A percentile compares a stretch with the other conserved stretches of the same genome.
phyloP scores from a whole-genome alignment of 2,113 vertebrate genomes.

The Conger conger region DNA sequence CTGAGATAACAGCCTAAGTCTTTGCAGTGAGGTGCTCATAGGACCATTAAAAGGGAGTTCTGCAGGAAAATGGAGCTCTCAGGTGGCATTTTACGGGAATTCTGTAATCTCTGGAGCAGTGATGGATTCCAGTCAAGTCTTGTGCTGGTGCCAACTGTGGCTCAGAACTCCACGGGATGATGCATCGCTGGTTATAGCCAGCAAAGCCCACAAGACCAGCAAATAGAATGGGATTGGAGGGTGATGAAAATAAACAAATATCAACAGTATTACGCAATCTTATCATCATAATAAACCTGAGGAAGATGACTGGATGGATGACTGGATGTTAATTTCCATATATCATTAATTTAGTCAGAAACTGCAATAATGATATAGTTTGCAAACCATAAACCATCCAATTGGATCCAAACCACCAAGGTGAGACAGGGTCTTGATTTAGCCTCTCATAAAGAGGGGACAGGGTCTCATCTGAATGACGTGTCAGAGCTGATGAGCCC shows the following conservation, averaged over 20 bases:
- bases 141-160: no score
- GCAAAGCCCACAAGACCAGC: no score
- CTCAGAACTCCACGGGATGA: no score
- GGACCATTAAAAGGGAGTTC: not conserved
- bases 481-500: not conserved
- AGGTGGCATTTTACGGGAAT: no score
- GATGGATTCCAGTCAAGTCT: no score
- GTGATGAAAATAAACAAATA: no score
- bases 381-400: not conserved
- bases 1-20: not conserved
- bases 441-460: not conserved
- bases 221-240: no score
- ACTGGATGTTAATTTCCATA: not conserved
- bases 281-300: not conserved
- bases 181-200: no score
- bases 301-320: not conserved
- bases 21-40: not conserved
- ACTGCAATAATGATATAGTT: not conserved
- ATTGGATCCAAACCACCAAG: not conserved
- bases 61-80: not conserved
- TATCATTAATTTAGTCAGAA: slow-evolving; percentile 7
- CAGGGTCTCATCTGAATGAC: not conserved
- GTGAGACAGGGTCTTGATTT: not conserved
- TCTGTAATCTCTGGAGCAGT: no score
- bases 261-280: no score